Conservation (phyloP, 1,140 invertebrate species). For the Nephotettix cincticeps region DNA sequence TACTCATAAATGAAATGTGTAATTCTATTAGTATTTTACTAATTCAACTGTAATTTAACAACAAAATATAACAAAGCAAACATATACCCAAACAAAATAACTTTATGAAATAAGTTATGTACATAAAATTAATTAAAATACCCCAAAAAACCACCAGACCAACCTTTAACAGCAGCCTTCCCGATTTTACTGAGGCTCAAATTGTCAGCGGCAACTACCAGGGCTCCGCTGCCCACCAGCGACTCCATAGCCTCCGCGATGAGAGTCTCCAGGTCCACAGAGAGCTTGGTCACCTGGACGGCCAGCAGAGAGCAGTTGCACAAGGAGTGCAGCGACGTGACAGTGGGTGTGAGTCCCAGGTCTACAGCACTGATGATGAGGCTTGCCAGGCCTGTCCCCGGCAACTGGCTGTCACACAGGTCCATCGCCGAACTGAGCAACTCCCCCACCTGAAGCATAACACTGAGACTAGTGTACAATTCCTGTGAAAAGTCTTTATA, state of each 20-base stretch:
- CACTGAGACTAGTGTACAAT: too few relatives aligned
- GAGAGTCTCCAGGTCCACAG: constrained; percentile 42
- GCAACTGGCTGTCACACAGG: constrained; percentile 63
- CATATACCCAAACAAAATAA: too few relatives aligned
- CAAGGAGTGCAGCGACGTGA: constrained; percentile 55
- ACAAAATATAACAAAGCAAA: too few relatives aligned
- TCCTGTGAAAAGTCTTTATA: too few relatives aligned
- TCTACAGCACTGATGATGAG: constrained; percentile 69
- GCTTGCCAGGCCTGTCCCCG: constrained; percentile 53
- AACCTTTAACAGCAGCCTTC: constrained; percentile 80
- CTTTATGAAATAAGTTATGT: too few relatives aligned
- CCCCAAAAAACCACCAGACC: too few relatives aligned
- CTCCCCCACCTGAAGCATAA: constrained; percentile 49
- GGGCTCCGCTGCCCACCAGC: constrained; percentile 59
- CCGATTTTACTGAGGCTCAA: constrained; percentile 62
- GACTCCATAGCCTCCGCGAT: constrained; percentile 54
- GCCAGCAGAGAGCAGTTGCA: constrained; percentile 58
- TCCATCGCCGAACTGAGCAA: constrained; percentile 67
- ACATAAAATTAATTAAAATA: too few relatives aligned
- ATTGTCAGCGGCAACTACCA: constrained; percentile 43
- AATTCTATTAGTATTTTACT: too few relatives aligned
- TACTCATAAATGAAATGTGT: too few relatives aligned
- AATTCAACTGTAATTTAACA: too few relatives aligned
- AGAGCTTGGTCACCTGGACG: constrained; percentile 54
- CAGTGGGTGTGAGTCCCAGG: constrained; percentile 57